Evolutionary conservation across 2,888 invertebrate genomes (phyloP), one percentile per base, ranked within the genome.

Genomic region (Habrosyne pyritoides): DNA sequence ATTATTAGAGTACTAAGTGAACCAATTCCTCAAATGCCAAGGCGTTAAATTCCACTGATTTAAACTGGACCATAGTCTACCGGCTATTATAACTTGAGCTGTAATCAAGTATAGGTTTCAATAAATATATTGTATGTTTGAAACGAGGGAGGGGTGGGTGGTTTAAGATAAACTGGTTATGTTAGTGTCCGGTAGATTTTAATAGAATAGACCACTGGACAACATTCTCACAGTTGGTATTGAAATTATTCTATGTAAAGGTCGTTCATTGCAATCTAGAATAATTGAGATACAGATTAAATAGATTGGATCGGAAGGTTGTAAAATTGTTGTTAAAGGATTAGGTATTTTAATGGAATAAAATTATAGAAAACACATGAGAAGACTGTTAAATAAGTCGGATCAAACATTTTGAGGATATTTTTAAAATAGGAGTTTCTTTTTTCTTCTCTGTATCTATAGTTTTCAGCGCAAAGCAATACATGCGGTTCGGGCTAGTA

Each of bases 11-110:
- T 55, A 58, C 63, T 63, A 60, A 68, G 64, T 77, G 75, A 73
- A 77, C 76, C 69, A 77, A 79, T 79, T 77, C 63, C 63, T 21
- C 59, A 86, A 89, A 89, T 87, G 89, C 80, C 89, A 89, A 89
- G 89, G 89, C 66, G 78, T 72, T 74, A 71, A 74, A 80, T 81
- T 81, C 77, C 73, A 71, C 67, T 74, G 64, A 64, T 71, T 72
- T 66, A 68, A 69, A 77, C 73, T 77, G 77, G 79, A 75, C 68
- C 56, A 26, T 47, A 51, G 52, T 62, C 74, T 75, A 70, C 72
- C 73, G 73, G 66, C 79, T 79, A 80, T 50, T 59, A 61, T 79
- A 76, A 56, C 53, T 59, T 71, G 84, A 75, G 52, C 74, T 71
- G 54, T 55, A 50, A n/a, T n/a, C 48, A 26, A 18, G 26, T 26